Conservation (phyloP, 1,140 invertebrate species). For the Phenacoccus solenopsis region DNA sequence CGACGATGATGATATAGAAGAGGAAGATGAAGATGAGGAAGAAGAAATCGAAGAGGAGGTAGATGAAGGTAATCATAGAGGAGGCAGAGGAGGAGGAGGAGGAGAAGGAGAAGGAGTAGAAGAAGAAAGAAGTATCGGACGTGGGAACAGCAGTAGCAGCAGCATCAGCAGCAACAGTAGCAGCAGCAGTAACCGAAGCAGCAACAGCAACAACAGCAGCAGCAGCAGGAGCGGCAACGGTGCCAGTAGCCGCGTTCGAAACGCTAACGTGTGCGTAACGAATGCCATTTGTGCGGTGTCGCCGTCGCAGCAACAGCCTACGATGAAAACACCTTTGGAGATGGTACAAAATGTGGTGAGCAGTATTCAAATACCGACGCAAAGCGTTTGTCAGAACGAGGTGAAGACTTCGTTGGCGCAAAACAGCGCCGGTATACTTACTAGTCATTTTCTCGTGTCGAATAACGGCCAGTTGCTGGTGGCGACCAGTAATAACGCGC, state of each 20-base stretch:
- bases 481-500: constrained; percentile 38
- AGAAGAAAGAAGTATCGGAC: neutral
- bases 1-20: neutral
- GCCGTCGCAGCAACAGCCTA: constrained; percentile 18
- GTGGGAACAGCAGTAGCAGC: too few species aligned
- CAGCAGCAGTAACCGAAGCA: neutral
- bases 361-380: constrained; percentile 46
- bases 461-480: constrained; percentile 60
- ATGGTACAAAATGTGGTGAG: constrained; percentile 70
- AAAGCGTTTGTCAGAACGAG: constrained; percentile 18
- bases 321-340: constrained; percentile 56
- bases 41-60: neutral
- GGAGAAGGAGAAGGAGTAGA: neutral
- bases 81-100: neutral
- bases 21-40: neutral
- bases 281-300: neutral
- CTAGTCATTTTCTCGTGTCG: constrained; percentile 56
- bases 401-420: constrained; percentile 6
- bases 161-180: too few species aligned
- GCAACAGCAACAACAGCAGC: neutral
- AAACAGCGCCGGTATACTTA: constrained; percentile 31
- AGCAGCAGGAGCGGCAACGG: neutral
- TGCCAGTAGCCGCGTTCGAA: neutral
- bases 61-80: neutral
- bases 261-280: neutral